Percentiles rank a stretch among this genome's conserved stretches.
Conservation (phyloP, 2,113 vertebrate species). For the Phoxinus phoxinus region DNA sequence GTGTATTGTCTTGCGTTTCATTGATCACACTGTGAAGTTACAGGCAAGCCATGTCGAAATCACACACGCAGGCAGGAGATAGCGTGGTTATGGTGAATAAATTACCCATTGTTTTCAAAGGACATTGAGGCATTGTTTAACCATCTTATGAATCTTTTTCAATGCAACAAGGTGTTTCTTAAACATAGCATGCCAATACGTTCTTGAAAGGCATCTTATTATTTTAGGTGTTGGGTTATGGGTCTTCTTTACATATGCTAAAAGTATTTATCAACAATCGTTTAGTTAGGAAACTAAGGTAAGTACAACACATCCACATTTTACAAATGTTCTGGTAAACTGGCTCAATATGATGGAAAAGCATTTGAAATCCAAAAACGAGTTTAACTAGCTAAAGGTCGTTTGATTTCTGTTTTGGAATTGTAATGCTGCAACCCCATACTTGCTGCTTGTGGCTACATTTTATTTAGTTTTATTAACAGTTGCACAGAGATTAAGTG, state of each 20-base stretch:
- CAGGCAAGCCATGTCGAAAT: constrained; percentile 4
- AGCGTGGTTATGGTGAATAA: constrained; percentile 49
- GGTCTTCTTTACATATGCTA: background rate
- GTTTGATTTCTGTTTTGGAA: background rate
- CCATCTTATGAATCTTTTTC: background rate
- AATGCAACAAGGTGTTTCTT: constrained; percentile 29
- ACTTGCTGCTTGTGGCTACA: background rate
- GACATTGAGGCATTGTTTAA: constrained; percentile 33
- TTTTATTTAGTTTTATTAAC: background rate
- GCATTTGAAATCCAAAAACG: background rate
- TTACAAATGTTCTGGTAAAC: background rate
- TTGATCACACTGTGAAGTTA: constrained; percentile 10
- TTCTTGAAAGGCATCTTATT: background rate
- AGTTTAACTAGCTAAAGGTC: background rate
- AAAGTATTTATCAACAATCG: background rate
- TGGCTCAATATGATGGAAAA: constrained; percentile 6
- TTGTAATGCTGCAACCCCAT: background rate
- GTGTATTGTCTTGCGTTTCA: constrained; percentile 17
- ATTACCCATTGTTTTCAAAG: background rate
- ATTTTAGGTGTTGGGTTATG: background rate
- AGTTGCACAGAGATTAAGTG: background rate
- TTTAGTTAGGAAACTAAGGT: background rate
- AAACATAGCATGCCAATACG: background rate
- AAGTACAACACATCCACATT: constrained; percentile 4
- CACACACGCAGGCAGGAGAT: constrained; percentile 55